Conservation (phyloP, 2,888 invertebrate genomes). For the Ophion slaviceki region DNA sequence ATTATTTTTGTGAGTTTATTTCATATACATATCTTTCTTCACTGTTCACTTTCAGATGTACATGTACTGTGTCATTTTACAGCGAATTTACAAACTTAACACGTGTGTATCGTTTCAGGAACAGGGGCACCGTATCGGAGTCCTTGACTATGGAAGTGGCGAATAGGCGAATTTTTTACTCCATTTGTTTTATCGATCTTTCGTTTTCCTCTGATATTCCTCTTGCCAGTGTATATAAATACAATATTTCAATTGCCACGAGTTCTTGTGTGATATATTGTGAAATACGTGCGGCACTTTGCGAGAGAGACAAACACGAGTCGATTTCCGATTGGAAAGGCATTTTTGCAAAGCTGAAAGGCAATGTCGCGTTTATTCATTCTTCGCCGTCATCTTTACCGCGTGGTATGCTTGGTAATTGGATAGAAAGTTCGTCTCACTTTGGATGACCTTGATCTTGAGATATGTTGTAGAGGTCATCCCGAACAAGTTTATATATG, state of each 20-base stretch:
- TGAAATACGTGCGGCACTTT: constrained; percentile 56
- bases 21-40: constrained; percentile 31
- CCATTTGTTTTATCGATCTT: constrained; percentile 1
- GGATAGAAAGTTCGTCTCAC: no score
- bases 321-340: background rate
- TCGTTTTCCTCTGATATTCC: constrained; percentile 35
- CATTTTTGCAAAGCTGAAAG: constrained; percentile 12
- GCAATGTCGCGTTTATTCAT: constrained; percentile 35
- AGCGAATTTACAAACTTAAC: constrained; percentile 61
- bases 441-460: no score
- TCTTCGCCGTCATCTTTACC: background rate
- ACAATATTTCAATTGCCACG: constrained; percentile 57
- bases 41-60: constrained; percentile 33
- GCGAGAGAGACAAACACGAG: constrained; percentile 37
- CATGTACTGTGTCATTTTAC: constrained; percentile 49
- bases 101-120: constrained; percentile 69
- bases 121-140: constrained; percentile 62
- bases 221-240: constrained; percentile 62
- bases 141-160: constrained; percentile 61
- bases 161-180: constrained; percentile 53
- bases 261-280: constrained; percentile 60
- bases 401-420: background rate
- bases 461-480: no score
- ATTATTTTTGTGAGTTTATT: constrained; percentile 61
- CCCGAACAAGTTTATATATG: no score